phyloP scores from a whole-genome alignment of 2,888 invertebrate genomes.

The Acleris holmiana region DNA sequence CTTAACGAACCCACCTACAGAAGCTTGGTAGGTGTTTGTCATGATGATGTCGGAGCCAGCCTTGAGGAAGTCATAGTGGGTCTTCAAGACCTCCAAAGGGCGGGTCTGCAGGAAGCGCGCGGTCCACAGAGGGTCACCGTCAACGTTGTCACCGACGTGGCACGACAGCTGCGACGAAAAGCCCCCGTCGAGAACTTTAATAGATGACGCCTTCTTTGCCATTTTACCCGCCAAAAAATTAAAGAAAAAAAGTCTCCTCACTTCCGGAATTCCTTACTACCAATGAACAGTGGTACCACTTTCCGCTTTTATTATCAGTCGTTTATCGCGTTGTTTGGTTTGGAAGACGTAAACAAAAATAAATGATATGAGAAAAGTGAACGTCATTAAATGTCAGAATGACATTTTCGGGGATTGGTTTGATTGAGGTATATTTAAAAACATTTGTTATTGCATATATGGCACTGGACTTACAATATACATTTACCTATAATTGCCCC shows the following conservation, averaged over 20 bases:
- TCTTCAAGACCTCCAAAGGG: slow-evolving; percentile 89
- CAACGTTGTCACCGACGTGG: slow-evolving; percentile 88
- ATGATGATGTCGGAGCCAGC: slow-evolving; percentile 94
- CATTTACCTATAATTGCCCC: too few species aligned
- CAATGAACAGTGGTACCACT: slow-evolving; percentile 17
- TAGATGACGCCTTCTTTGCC: slow-evolving; percentile 20
- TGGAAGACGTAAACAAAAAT: slow-evolving; percentile 35
- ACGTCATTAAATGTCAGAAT: slow-evolving; percentile 12
- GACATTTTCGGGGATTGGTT: slow-evolving; percentile 11
- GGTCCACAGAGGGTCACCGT: slow-evolving; percentile 95
- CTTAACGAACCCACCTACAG: slow-evolving; percentile 89
- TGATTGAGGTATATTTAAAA: slow-evolving; percentile 19
- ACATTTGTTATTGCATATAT: not conserved
- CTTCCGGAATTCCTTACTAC: slow-evolving; percentile 7
- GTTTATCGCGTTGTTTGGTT: slow-evolving; percentile 34
- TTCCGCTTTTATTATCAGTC: slow-evolving; percentile 30
- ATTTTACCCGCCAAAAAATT: slow-evolving; percentile 13
- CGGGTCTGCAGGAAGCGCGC: slow-evolving; percentile 91
- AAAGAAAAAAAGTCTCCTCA: not conserved
- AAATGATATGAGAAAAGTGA: slow-evolving; percentile 34
- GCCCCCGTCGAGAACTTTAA: slow-evolving; percentile 86
- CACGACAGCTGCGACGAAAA: slow-evolving; percentile 91
- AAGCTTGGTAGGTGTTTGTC: slow-evolving; percentile 96
- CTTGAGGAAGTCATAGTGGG: slow-evolving; percentile 91
- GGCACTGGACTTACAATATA: too few species aligned